phyloP scores from a whole-genome alignment of 2,888 invertebrate genomes.

The Colletes collaris region DNA sequence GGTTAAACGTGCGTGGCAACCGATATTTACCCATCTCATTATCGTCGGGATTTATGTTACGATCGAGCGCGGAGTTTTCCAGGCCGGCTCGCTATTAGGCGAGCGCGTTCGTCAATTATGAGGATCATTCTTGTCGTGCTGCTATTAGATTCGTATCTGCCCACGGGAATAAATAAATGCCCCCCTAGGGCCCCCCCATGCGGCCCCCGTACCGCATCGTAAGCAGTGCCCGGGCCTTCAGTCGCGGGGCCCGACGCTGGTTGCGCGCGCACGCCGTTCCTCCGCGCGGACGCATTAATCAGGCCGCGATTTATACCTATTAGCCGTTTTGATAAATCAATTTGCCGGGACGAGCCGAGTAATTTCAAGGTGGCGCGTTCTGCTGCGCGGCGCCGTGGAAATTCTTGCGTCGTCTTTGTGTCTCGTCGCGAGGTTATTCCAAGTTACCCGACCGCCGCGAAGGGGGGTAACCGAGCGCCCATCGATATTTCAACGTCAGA shows the following conservation, averaged over 20 bases:
- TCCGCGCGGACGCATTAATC: slow-evolving; percentile 70
- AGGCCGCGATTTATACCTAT: slow-evolving; percentile 72
- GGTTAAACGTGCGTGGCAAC: slow-evolving; percentile 73
- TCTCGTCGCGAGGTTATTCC: slow-evolving; percentile 46
- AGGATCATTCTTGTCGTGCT: slow-evolving; percentile 64
- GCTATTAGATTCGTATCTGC: slow-evolving; percentile 69
- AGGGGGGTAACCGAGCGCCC: slow-evolving; percentile 20
- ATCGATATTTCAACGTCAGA: slow-evolving; percentile 56
- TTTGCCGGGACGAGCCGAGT: slow-evolving; percentile 60
- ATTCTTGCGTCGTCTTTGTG: slow-evolving; percentile 50
- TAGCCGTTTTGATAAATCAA: slow-evolving; percentile 75
- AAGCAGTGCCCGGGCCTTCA: neutral
- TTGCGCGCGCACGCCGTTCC: neutral
- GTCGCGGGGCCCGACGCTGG: neutral
- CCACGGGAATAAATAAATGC: slow-evolving; percentile 61
- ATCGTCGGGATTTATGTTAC: slow-evolving; percentile 74
- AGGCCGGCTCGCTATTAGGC: slow-evolving; percentile 56
- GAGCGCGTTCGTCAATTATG: slow-evolving; percentile 73
- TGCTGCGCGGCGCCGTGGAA: slow-evolving; percentile 30
- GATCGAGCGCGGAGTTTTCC: slow-evolving; percentile 65
- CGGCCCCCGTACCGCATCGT: slow-evolving; percentile 8
- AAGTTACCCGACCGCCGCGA: slow-evolving; percentile 16
- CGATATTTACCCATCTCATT: slow-evolving; percentile 77
- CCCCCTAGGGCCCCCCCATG: neutral
- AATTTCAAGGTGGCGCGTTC: slow-evolving; percentile 48